A percentile compares a stretch with the other conserved stretches of the same genome.
Evolutionary conservation across 2,797 vertebrate genomes (phyloP).

Genomic region (Melanotaenia nigrans): DNA sequence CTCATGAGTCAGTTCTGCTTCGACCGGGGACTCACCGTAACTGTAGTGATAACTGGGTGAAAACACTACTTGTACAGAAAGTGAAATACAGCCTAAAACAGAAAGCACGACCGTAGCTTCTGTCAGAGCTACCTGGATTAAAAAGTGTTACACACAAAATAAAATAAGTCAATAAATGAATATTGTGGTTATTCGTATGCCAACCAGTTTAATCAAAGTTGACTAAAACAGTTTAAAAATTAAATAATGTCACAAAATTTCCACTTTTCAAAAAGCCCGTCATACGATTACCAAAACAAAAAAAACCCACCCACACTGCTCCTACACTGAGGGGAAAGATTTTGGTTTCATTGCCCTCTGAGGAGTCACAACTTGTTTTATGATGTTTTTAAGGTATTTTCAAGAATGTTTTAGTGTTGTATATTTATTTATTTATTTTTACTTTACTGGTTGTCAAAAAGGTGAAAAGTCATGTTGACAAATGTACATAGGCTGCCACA

Average conservation of each 20-base stretch:
- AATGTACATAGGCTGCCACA: too few relatives aligned
- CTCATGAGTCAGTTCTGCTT: neutral
- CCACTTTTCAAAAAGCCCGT: conserved; percentile 49
- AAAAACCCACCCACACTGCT: conserved; percentile 32
- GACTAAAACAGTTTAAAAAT: too few relatives aligned
- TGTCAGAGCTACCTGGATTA: conserved; percentile 1
- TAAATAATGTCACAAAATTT: conserved; percentile 34
- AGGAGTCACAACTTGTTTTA: conserved; percentile 26
- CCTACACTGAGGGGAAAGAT: neutral
- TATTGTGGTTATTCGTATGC: neutral
- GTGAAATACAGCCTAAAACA: neutral
- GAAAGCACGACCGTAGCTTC: conserved; percentile 12
- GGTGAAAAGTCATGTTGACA: too few relatives aligned
- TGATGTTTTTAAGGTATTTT: neutral
- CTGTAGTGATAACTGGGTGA: neutral
- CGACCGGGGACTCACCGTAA: neutral
- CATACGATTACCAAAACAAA: conserved; percentile 51
- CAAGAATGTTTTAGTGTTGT: too few relatives aligned
- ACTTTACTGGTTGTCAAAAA: too few relatives aligned
- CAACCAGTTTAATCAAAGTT: neutral
- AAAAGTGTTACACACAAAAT: neutral
- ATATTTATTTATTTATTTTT: too few relatives aligned
- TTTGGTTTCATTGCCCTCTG: conserved; percentile 44
- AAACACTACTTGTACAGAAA: conserved; percentile 1
- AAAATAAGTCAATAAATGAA: neutral